These are phyloP conservation scores for Cygnus olor DNA, from an alignment of 2,797 vertebrate species.

Conservation along the genomic window DNA sequence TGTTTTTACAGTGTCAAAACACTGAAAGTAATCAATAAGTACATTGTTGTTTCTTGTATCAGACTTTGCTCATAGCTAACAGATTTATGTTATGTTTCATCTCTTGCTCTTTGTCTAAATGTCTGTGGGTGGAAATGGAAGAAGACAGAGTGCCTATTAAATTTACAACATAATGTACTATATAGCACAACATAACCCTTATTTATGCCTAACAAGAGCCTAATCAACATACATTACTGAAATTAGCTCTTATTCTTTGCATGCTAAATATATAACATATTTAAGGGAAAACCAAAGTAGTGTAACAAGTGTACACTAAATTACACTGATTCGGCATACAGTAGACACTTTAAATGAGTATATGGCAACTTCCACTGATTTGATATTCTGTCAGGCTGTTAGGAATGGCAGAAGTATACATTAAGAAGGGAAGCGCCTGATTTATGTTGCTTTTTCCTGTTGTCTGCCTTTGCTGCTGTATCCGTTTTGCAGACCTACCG, in stretches of 20 bases:
- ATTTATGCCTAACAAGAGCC: constrained; percentile 55
- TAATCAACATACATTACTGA: constrained; percentile 45
- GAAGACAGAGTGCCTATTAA: not conserved
- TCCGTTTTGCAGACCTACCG: not conserved
- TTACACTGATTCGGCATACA: not conserved
- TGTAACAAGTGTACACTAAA: not conserved
- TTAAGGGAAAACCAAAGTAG: constrained; percentile 22
- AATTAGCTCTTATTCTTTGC: constrained; percentile 56
- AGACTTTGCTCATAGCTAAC: not conserved
- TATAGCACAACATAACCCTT: constrained; percentile 26
- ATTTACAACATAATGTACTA: not conserved
- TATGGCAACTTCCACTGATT: not conserved
- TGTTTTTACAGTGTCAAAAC: not conserved
- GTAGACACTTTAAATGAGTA: not conserved
- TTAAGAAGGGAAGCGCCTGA: not conserved
- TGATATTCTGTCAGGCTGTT: not conserved
- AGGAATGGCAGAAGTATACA: not conserved
- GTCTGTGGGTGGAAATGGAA: not conserved
- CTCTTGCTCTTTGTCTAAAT: constrained; percentile 10
- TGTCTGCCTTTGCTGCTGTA: not conserved
- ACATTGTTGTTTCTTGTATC: not conserved
- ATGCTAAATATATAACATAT: not conserved
- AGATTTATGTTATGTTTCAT: not conserved
- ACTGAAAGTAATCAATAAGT: constrained; percentile 7
- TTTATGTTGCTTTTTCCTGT: not conserved